These are phyloP conservation scores for Thaumatotibia leucotreta DNA, from an alignment of 1,140 invertebrate species.

Conservation along the genomic window DNA sequence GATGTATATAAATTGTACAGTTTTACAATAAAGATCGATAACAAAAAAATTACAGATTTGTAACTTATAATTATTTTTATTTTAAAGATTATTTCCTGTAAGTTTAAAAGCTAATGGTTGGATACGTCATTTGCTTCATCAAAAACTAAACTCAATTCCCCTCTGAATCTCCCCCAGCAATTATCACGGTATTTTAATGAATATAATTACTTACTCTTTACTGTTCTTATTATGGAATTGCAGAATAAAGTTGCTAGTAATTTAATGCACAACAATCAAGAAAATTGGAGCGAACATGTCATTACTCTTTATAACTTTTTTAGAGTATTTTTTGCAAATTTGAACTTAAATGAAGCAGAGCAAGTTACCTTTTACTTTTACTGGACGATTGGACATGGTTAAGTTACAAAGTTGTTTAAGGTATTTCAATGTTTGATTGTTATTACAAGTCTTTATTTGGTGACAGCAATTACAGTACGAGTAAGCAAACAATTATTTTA, in stretches of 20 bases:
- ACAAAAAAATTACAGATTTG: no score
- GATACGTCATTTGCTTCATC: background rate
- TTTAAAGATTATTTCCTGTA: background rate
- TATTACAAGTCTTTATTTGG: background rate
- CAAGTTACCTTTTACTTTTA: background rate
- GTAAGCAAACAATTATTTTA: background rate
- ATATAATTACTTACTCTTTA: conserved; percentile 2
- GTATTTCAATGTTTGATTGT: background rate
- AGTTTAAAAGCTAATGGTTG: background rate
- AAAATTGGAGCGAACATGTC: background rate
- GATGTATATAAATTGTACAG: no score
- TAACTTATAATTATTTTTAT: background rate
- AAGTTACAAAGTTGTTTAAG: background rate
- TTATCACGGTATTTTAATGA: background rate
- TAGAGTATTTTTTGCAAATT: background rate
- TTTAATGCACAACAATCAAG: background rate
- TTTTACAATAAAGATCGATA: no score
- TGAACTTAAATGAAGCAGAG: background rate
- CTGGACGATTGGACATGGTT: background rate
- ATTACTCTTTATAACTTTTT: background rate
- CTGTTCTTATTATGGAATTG: background rate
- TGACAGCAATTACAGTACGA: background rate
- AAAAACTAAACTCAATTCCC: background rate
- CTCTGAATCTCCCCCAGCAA: background rate
- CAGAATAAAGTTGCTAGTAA: background rate